Base-by-base conservation (phyloP, 1,140 invertebrate genomes). In the Metaphire vulgaris region DNA sequence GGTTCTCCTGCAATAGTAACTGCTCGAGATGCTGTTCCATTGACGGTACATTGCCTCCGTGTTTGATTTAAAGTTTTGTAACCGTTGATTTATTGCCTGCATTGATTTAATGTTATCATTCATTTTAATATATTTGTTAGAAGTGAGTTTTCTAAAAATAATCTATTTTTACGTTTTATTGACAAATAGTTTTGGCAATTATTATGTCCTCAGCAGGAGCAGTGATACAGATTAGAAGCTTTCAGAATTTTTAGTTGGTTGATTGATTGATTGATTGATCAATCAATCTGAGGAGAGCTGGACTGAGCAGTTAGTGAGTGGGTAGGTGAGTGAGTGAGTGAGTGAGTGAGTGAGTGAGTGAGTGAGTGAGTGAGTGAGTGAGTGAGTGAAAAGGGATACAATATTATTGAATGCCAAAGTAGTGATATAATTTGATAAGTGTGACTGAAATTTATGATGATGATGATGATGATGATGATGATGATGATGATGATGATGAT, bases 11-110 rank as follows among this genome's bases (percentile, higher is more conserved):
- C 89, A 0, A 89, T 88, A 33, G 89, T 96, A 68, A 85, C 89
- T 66, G 94, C 92, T 0, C 93, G 91, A 83, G 93, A 96, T 89
- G 94, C 93, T 34, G 90, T 92, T 16, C 89, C 90, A 76, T 87
- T 96, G 74, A 88, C 90, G 30, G 90, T 92, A 83, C 76, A 56
- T 64, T 2, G 12, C n/a, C n/a, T n/a, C n/a, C n/a, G n/a, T n/a
- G n/a, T n/a, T n/a, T n/a, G n/a, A n/a, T n/a, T n/a, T n/a, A n/a
- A n/a, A n/a, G n/a, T n/a, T n/a, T n/a, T n/a, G n/a, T n/a, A n/a
- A n/a, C n/a, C n/a, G n/a, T n/a, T n/a, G n/a, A n/a, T n/a, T n/a
- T n/a, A n/a, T n/a, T n/a, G n/a, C n/a, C n/a, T n/a, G n/a, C n/a
- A n/a, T n/a, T n/a, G n/a, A n/a, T n/a, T n/a, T n/a, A n/a, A n/a